Conservation (phyloP, 1,140 invertebrate species). For the Drosophila quadrilineata region DNA sequence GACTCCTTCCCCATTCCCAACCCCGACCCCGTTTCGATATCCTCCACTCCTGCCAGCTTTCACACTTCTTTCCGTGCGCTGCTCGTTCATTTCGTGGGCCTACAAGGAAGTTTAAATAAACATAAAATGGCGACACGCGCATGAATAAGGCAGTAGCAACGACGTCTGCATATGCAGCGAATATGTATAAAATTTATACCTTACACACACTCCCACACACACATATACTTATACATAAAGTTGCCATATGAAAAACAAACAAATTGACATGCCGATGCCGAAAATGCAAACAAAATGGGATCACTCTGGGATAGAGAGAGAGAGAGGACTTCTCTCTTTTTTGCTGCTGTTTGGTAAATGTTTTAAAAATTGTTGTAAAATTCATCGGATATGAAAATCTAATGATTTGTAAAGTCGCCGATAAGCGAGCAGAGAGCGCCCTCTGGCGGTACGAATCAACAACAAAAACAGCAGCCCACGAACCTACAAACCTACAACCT, state of each 20-base stretch:
- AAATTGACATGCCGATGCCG: constrained; percentile 68
- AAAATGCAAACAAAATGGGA: constrained; percentile 56
- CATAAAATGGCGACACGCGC: constrained; percentile 66
- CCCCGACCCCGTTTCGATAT: no score
- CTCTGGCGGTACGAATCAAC: constrained; percentile 31
- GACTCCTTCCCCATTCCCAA: not conserved
- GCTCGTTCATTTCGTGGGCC: constrained; percentile 43
- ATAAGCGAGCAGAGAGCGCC: constrained; percentile 62
- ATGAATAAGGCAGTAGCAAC: constrained; percentile 48
- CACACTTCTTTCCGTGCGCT: not conserved
- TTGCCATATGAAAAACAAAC: constrained; percentile 52
- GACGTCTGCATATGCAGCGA: constrained; percentile 34
- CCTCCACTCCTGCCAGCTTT: not conserved
- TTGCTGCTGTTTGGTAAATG: constrained; percentile 43
- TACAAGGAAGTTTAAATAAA: constrained; percentile 71
- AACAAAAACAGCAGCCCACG: not conserved
- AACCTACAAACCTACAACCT: no score
- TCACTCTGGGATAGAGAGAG: constrained; percentile 7
- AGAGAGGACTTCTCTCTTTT: no score
- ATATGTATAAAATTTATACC: constrained; percentile 38
- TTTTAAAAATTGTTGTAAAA: constrained; percentile 73
- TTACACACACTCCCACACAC: not conserved
- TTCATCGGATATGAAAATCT: constrained; percentile 80
- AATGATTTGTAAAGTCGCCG: constrained; percentile 77
- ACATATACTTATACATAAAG: not conserved